A percentile compares a stretch with the other conserved stretches of the same genome.
phyloP scores from a whole-genome alignment of 2,888 invertebrate species.

The Mycalesis mineus region DNA sequence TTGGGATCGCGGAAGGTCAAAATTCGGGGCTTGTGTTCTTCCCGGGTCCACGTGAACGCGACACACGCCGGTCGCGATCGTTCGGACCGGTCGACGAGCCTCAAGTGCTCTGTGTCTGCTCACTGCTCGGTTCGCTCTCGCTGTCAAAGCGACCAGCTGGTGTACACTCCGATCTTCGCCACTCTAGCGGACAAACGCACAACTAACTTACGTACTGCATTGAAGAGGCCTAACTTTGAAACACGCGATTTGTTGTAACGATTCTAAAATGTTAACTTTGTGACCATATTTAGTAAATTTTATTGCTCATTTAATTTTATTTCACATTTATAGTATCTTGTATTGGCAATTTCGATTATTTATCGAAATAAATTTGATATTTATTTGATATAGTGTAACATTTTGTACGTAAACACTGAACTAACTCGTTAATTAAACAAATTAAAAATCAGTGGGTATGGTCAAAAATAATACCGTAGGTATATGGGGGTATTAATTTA shows the following conservation, averaged over 20 bases:
- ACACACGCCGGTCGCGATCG: constrained; percentile 40
- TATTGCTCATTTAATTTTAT: no score
- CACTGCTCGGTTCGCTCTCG: constrained; percentile 36
- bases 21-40: constrained; percentile 43
- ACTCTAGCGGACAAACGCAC: constrained; percentile 65
- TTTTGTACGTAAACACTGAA: no score
- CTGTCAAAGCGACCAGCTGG: constrained; percentile 58
- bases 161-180: constrained; percentile 46
- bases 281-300: no score
- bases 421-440: no score
- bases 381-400: no score
- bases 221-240: constrained; percentile 40
- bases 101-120: constrained; percentile 34
- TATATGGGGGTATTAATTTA: no score
- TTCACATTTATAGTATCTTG: no score
- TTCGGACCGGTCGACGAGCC: constrained; percentile 49
- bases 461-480: no score
- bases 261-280: no score
- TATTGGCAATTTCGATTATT: no score
- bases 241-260: background rate
- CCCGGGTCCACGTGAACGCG: constrained; percentile 55
- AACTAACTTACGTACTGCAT: constrained; percentile 54
- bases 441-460: no score
- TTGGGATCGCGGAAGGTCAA: constrained; percentile 51
- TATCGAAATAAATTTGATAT: no score